Evolutionary conservation across 2,113 vertebrate species (phyloP), one percentile per base, ranked within the genome.

Genomic region (Actenoides hombroni): DNA sequence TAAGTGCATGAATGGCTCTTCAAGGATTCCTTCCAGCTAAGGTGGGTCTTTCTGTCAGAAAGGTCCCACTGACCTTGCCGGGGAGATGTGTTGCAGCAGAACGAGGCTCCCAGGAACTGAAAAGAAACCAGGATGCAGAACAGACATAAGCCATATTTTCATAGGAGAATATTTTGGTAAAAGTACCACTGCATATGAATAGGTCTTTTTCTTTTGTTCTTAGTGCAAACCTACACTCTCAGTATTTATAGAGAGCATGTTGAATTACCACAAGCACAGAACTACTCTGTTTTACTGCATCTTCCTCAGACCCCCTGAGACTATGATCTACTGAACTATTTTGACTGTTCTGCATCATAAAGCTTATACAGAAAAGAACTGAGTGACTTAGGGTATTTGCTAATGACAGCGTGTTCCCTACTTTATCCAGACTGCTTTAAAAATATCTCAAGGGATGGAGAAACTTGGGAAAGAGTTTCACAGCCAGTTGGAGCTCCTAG

Each of bases 91-190:
- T 29, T 21, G 16, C 39, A 86, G 44, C 44, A 74, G 37, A 60
- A 28, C 3, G 0, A 0, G 15, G 17, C 9, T 63, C 10, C 7
- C 28, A 33, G 37, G 17, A 68, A 9, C 61, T 24, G 28, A 79
- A 13, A 35, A 42, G 56, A 67, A 79, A 2, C 40, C 4, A 42
- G 40, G 18, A 9, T 13, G 5, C 37, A 35, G 48, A 33, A 59
- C 1, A 0, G 23, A 18, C 11, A 68, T 63, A 53, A 71, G 17
- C 3, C 18, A 25, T 21, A 76, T 59, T 83, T 91, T 56, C 44
- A 81, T 17, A 9, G 25, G 6, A 67, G 18, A 49, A 18, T 51
- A 33, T 82, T 91, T 78, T 71, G 33, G 26, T 70, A 12, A 11
- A 91, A 70, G 23, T 28, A 53, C 6, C 11, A 63, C 13, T 40